Base-by-base conservation (phyloP, 2,888 invertebrate species). In the Spilarctia lutea region DNA sequence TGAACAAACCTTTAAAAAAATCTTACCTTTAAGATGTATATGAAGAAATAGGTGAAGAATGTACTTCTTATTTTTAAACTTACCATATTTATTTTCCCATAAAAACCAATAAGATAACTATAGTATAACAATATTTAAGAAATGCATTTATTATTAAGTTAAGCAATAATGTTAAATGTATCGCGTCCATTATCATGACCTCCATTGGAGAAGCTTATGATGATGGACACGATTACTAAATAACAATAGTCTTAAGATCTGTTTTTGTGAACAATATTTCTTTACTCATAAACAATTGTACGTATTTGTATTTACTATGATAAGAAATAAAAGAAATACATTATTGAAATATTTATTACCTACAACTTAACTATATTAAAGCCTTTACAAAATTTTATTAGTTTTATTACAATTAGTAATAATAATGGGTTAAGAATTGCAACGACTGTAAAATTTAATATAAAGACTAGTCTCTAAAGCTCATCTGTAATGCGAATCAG, bases 361-460 rank as follows among this genome's bases (percentile, higher is more conserved):
- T 91, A 91, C 86, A 88, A 88, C 91, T 91, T 93, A 92, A 90
- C 91, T 89, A 91, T 91, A 92, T 93, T 93, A 92, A 93, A 93
- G 92, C 92, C 91, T 91, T 92, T 89, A 89, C 85, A 90, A 89
- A 86, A 85, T 81, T 83, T 85, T 78, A 74, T 77, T 84, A 82
- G 39, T 82, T 78, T 79, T 76, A 79, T 75, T 81, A 68, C 33
- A 72, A 75, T 72, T 66, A 72, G 75, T 73, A 69, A 67, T 76
- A 39, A 77, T 78, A 78, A 69, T 79, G 83, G 79, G 73, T 66
- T 78, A 79, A 79, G 71, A 85, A 68, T 73, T n/a, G 24, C 77
- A 75, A 10, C 10, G n/a, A 56, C 52, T 56, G 24, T n/a, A 56
- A 56, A 3, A 74, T 68, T 65, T 52, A 71, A 39, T 39, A 39